Evolutionary conservation across 2,888 invertebrate species (phyloP), one percentile per base, ranked within the genome.

Genomic region (Autographa pulchrina): DNA sequence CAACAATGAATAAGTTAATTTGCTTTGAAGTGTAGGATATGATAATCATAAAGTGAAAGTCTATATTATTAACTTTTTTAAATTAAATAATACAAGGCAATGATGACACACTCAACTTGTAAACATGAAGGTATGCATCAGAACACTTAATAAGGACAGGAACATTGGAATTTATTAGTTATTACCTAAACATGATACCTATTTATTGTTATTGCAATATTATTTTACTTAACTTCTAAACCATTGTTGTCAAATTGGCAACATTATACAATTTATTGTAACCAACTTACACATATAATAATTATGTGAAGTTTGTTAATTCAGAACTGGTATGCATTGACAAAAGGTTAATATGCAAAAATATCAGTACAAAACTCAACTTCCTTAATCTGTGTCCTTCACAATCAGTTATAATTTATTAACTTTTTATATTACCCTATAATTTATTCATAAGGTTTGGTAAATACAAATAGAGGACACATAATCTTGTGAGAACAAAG

Each of bases 291-390:
- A 56, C 54, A 25, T 25, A 4, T 48, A 43, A 61, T 59, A 71
- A 60, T 31, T 62, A 32, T 48, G 48, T 54, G 11, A 11, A 7
- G 14, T 72, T 68, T 80, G 60, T 77, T 65, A 52, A 63, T 60
- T 80, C 62, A 68, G 60, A 71, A 68, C 67, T 80, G 48, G 67
- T 68, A 80, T 62, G 65, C 62, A 72, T 68, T 78, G 38, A 70
- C 63, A 78, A 78, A 74, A 74, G 74, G 81, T 74, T 70, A 78
- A 63, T 78, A 75, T 74, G 79, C 67, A 74, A 81, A 81, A 81
- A 67, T 78, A 68, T 74, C 32, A 58, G 11, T 60, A 65, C 58
- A 25, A 59, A 68, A 68, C 54, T 72, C 8, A 18, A 78, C 74
- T 81, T 78, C 81, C 78, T 81, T 43, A 66, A 66, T 65, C 60